Evolutionary conservation across 1,140 invertebrate species (phyloP).

Genomic region (Ectropis grisescens): DNA sequence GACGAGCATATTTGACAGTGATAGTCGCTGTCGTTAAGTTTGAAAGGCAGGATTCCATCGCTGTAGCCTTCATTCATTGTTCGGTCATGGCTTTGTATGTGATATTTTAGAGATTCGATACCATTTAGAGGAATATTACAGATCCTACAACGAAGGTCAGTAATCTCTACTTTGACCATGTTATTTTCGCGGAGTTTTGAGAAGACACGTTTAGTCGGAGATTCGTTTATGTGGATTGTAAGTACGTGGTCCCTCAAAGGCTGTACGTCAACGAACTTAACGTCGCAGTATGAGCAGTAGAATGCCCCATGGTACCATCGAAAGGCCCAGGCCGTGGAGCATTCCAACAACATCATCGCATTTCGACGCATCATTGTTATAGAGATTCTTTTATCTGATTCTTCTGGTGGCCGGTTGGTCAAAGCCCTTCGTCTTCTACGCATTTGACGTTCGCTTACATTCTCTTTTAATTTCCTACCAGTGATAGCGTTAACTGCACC

Average conservation of each 20-base stretch:
- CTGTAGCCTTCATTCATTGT: conserved; percentile 27
- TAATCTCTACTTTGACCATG: conserved; percentile 56
- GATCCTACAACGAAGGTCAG: conserved; percentile 37
- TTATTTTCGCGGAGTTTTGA: conserved; percentile 61
- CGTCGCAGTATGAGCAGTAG: conserved; percentile 52
- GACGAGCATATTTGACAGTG: conserved; percentile 39
- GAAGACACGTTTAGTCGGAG: conserved; percentile 41
- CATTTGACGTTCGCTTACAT: conserved; percentile 47
- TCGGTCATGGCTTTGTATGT: conserved; percentile 32
- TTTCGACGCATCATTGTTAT: conserved; percentile 59
- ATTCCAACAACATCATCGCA: conserved; percentile 45
- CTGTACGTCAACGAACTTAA: conserved; percentile 32
- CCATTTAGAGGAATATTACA: conserved; percentile 33
- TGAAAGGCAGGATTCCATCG: conserved; percentile 52
- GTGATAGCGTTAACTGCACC: conserved; percentile 4
- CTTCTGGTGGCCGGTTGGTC: conserved; percentile 49
- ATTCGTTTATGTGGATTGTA: conserved; percentile 26
- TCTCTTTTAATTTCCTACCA: conserved; percentile 50
- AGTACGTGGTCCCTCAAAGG: conserved; percentile 33
- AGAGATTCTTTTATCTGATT: conserved; percentile 44
- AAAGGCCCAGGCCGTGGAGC: conserved; percentile 54
- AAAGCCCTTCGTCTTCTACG: conserved; percentile 41
- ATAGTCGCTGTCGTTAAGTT: conserved; percentile 30
- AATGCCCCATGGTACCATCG: conserved; percentile 48
- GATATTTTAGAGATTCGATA: conserved; percentile 38